phyloP scores from a whole-genome alignment of 2,797 vertebrate species.

The Falco columbarius region DNA sequence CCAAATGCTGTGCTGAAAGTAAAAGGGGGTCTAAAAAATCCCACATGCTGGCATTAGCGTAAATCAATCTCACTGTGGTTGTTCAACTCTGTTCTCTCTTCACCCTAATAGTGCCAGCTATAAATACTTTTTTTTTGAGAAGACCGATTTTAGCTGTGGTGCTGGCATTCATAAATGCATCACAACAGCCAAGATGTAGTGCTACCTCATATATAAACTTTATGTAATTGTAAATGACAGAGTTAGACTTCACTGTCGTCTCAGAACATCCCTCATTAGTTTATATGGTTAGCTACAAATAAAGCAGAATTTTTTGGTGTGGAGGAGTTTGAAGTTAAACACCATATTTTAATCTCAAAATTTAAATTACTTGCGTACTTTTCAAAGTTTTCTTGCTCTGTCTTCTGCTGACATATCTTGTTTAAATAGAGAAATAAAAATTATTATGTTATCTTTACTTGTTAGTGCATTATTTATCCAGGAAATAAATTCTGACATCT shows the following conservation, averaged over 20 bases:
- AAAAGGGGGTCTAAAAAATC: not conserved
- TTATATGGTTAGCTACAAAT: not conserved
- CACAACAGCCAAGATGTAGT: not conserved
- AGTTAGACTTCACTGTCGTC: not conserved
- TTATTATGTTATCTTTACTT: not conserved
- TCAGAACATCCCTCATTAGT: not conserved
- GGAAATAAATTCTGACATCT: not conserved
- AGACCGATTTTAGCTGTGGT: not conserved
- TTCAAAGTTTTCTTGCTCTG: not conserved
- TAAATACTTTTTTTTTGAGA: not conserved
- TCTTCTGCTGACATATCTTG: not conserved
- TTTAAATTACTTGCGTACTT: not conserved
- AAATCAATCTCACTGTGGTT: not conserved
- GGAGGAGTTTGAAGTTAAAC: not conserved
- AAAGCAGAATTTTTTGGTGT: not conserved
- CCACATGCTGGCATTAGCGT: not conserved
- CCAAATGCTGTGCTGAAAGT: not conserved
- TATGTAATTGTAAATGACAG: not conserved
- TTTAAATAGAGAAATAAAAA: not conserved
- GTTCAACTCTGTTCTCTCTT: not conserved
- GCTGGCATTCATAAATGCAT: not conserved
- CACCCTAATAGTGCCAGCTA: rapidly evolving
- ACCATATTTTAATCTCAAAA: not conserved
- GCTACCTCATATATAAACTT: not conserved
- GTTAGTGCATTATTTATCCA: not conserved